A percentile compares a stretch with the other conserved stretches of the same genome.
Conservation (phyloP, 2,888 invertebrate species). For the Unio delphinus region DNA sequence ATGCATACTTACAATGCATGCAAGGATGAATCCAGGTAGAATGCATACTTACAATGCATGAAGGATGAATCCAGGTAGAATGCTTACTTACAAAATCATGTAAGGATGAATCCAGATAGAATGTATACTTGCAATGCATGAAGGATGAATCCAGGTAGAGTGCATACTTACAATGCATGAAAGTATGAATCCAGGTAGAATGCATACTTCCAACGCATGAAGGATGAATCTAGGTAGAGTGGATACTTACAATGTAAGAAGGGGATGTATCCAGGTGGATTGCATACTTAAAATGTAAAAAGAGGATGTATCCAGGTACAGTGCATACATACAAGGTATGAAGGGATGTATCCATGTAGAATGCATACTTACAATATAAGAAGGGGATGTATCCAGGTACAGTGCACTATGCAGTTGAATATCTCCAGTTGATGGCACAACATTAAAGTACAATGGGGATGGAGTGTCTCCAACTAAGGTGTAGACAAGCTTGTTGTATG, state of each 20-base stretch:
- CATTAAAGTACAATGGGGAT: conserved; percentile 44
- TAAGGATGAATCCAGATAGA: background rate
- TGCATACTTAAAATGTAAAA: background rate
- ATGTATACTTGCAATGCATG: conserved; percentile 11
- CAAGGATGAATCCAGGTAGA: too few species aligned
- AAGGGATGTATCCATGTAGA: too few species aligned
- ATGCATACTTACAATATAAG: conserved; percentile 32
- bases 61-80: too few species aligned
- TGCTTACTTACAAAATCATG: too few species aligned
- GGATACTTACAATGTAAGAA: too few species aligned
- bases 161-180: background rate
- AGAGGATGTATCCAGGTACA: conserved; percentile 31
- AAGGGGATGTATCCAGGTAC: conserved; percentile 39
- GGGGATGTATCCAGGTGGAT: background rate
- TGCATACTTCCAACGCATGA: conserved; percentile 20
- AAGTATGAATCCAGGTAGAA: background rate
- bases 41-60: too few species aligned
- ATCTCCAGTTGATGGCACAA: conserved; percentile 47
- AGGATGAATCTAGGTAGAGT: too few species aligned
- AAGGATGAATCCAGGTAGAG: too few species aligned
- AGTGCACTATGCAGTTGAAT: conserved; percentile 54
- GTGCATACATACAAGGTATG: conserved; percentile 12
- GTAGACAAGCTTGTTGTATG: conserved; percentile 55
- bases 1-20: too few species aligned
- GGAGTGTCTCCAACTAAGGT: conserved; percentile 44